Conservation (phyloP, 2,888 invertebrate genomes). For the Cantharis flavilabris region DNA sequence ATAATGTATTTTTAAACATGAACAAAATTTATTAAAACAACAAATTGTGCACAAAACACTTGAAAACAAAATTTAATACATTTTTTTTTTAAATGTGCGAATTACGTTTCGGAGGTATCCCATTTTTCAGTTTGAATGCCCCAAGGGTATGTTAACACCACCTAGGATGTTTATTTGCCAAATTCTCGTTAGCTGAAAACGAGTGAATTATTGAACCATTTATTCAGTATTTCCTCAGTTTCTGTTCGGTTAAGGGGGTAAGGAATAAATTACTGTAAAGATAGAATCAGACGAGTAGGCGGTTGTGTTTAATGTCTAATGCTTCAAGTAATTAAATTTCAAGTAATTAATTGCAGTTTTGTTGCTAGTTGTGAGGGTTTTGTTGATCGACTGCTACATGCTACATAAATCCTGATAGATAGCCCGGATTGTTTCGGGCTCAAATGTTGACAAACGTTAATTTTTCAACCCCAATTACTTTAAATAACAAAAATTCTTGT, state of each 20-base stretch:
- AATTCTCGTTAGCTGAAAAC: conserved; percentile 35
- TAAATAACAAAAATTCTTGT: background rate
- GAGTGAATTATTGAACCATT: conserved; percentile 44
- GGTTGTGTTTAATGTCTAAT: conserved; percentile 21
- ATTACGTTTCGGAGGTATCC: background rate
- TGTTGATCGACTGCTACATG: conserved; percentile 13
- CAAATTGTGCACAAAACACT: background rate
- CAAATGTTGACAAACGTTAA: background rate
- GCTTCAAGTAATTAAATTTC: conserved; percentile 24
- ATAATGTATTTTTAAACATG: background rate
- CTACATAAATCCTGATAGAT: conserved; percentile 20
- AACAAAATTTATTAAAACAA: background rate
- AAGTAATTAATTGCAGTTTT: conserved; percentile 24
- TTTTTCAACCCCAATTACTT: background rate
- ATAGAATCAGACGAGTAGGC: conserved; percentile 27
- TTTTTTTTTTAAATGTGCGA: background rate
- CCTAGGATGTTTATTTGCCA: conserved; percentile 25
- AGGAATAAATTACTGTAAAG: conserved; percentile 40
- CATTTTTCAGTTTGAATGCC: conserved; percentile 17
- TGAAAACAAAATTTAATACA: background rate
- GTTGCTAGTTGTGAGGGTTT: conserved; percentile 11
- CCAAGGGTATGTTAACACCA: conserved; percentile 21
- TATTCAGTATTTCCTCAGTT: conserved; percentile 43
- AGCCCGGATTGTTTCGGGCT: background rate
- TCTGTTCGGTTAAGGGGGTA: conserved; percentile 27